Evolutionary conservation across 2,797 vertebrate genomes (phyloP).

Genomic region (Cryptoprocta ferox): DNA sequence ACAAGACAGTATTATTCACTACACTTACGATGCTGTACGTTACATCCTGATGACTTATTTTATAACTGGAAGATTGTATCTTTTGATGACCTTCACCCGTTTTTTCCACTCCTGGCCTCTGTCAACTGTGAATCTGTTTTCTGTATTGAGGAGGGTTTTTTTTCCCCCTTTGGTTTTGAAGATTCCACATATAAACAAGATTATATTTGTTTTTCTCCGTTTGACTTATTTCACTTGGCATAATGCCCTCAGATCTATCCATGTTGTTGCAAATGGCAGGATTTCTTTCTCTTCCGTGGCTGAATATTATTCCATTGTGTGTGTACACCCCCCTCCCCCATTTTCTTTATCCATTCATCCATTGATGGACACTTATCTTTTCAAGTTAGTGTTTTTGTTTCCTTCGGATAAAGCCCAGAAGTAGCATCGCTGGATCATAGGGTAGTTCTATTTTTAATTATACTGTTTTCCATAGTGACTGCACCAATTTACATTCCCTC

Average conservation of each 20-base stretch:
- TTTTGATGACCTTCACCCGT: neutral
- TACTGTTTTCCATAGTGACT: neutral
- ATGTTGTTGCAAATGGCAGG: neutral
- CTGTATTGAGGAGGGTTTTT: neutral
- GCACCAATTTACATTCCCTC: too few species aligned
- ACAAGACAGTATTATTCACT: neutral
- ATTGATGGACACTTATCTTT: neutral
- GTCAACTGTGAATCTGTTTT: neutral
- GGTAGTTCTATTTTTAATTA: neutral
- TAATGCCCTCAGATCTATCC: neutral
- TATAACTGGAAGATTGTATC: neutral
- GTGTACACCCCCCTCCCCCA: too few species aligned
- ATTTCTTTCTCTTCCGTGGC: neutral
- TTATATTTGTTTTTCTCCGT: neutral
- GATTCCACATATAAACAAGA: neutral
- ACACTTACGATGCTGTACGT: fast-evolving
- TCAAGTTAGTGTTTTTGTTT: neutral
- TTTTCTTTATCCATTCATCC: neutral
- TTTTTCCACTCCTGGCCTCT: neutral
- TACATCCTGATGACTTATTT: neutral
- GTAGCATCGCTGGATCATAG: neutral
- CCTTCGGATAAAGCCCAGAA: neutral
- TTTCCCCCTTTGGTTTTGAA: neutral
- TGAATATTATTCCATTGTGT: neutral
- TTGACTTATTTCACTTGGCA: neutral